Base-by-base conservation (phyloP, 2,113 vertebrate species). In the Gorsachius goisagi region DNA sequence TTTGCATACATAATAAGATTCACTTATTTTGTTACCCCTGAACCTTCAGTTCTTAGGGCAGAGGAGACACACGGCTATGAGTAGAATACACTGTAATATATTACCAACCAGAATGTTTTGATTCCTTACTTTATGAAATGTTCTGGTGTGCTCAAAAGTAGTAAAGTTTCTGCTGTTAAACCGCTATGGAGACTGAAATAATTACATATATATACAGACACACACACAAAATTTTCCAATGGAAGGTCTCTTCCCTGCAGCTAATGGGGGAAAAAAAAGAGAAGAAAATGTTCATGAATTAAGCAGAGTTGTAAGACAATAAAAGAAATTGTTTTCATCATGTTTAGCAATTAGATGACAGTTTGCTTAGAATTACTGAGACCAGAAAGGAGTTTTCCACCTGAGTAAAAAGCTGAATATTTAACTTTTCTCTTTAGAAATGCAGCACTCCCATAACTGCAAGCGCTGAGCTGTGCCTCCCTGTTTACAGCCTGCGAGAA, bases 1-100 rank as follows among this genome's bases (percentile, higher is more conserved):
- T 78, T 95, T 87, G 69, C 69, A 82, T 81, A 72, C 35, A 55
- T 90, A 95, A 71, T 27, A 74, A 81, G 53, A 89, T 92, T 67
- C 68, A 64, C 9, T 76, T 89, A 67, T 35, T 89, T 81, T 87
- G 44, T 87, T 79, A 59, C 35, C 75, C 67, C 44, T 60, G 44
- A 88, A 68, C 7, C 44, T 89, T 60, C n/a, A 75, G 0, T 87
- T 76, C 39, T 91, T 82, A 39, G n/a, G 59, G 71, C 5, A 47
- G 62, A 76, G 72, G 24, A 68, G 44, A 68, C 64, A 56, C 12
- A 60, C 1, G 1, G 9, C 23, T 82, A 30, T 53, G 19, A 74
- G 56, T 56, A 72, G 50, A 75, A 85, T 72, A 63, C 13, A 41
- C 23, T 59, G 26, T 47, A 50, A 64, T 49, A 28, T 33, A 56